Percentiles rank a stretch among this genome's conserved stretches.
phyloP scores from a whole-genome alignment of 2,113 vertebrate species.

The Trogon melanurus region DNA sequence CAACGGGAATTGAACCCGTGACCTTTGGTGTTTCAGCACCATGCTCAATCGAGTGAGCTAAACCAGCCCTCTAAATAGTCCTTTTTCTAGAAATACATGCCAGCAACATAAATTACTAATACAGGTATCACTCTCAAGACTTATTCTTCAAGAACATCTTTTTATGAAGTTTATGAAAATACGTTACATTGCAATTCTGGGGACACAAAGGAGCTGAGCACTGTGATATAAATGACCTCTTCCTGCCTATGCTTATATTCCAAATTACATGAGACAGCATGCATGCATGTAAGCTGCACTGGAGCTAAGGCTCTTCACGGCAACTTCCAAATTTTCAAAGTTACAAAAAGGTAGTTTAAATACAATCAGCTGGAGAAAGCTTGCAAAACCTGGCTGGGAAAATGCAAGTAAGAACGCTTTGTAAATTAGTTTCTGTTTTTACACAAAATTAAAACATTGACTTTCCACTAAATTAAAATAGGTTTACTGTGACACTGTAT shows the following conservation, averaged over 20 bases:
- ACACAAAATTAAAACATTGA: constrained; percentile 50
- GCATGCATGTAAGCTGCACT: background rate
- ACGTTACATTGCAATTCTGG: background rate
- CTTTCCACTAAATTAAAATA: constrained; percentile 49
- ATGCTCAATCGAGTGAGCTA: too few species aligned
- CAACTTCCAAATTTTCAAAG: background rate
- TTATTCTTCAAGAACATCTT: background rate
- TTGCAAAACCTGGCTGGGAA: constrained; percentile 12
- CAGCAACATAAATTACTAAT: background rate
- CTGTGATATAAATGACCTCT: background rate
- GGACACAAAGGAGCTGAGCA: background rate
- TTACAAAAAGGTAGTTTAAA: background rate
- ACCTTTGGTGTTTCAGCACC: too few species aligned
- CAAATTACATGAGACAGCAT: background rate
- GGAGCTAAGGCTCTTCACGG: background rate
- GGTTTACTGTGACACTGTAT: constrained; percentile 35
- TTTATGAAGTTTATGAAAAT: background rate
- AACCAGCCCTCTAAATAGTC: too few species aligned
- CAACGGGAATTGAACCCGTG: too few species aligned
- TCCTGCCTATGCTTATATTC: background rate
- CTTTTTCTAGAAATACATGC: background rate
- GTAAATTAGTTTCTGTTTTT: constrained; percentile 48
- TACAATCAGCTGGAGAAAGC: background rate
- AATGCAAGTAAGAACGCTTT: background rate
- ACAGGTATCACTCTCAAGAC: background rate